Evolutionary conservation across 2,113 vertebrate species (phyloP).

Genomic region (Cyprinodon brontotheroides): DNA sequence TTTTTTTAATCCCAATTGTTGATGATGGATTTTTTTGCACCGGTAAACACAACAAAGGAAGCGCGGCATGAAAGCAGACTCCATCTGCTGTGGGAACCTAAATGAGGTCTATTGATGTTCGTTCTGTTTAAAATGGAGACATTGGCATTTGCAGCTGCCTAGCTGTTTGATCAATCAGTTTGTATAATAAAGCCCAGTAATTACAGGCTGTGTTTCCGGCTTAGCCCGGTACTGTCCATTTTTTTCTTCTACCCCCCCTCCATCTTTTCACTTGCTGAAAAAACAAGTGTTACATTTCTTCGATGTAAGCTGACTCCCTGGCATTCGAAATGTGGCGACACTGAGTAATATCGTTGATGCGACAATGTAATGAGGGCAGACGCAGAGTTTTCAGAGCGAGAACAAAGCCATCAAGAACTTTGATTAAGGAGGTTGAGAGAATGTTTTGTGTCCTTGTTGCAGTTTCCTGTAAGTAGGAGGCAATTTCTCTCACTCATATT

Average conservation of each 20-base stretch:
- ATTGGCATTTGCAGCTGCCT: constrained; percentile 66
- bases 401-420: constrained; percentile 23
- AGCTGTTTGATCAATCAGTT: constrained; percentile 69
- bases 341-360: constrained; percentile 8
- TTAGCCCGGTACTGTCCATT: constrained; percentile 23
- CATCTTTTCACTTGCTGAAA: constrained; percentile 16
- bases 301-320: constrained; percentile 8
- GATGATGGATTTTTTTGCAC: constrained; percentile 11
- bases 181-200: constrained; percentile 69
- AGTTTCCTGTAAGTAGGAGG: constrained; percentile 58
- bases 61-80: constrained; percentile 25
- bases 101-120: constrained; percentile 36
- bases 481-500: constrained; percentile 59
- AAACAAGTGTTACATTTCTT: constrained; percentile 20
- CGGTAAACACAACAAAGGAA: constrained; percentile 32
- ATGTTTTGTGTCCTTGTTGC: constrained; percentile 35
- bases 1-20: neutral
- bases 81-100: constrained; percentile 43
- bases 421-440: constrained; percentile 30
- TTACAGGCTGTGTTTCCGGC: constrained; percentile 61
- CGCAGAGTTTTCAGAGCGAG: neutral
- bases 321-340: constrained; percentile 32
- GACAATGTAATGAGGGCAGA: constrained; percentile 23
- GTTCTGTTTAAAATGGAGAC: constrained; percentile 47
- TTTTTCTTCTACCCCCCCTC: neutral